phyloP scores from a whole-genome alignment of 2,888 invertebrate species.

The Sceliomorpha sp. region DNA sequence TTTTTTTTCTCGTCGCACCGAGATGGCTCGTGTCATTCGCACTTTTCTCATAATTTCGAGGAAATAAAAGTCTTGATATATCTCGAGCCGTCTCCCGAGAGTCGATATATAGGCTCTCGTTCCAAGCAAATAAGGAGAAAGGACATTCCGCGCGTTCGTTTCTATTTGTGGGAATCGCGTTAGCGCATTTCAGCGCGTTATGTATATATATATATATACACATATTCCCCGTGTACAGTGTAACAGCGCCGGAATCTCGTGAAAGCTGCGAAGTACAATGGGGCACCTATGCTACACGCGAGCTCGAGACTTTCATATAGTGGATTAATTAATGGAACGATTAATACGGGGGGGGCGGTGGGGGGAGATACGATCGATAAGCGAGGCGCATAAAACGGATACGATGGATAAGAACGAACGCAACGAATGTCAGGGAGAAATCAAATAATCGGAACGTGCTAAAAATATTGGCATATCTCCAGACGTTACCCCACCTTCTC shows the following conservation, averaged over 20 bases:
- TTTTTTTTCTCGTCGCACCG: background rate
- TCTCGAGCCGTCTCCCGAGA: slow-evolving; percentile 6
- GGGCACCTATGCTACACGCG: slow-evolving; percentile 1
- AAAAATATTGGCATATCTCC: too few relatives aligned
- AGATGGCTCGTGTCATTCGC: slow-evolving; percentile 16
- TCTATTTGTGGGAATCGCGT: slow-evolving; percentile 18
- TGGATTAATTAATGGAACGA: slow-evolving; percentile 3
- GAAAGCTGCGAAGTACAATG: slow-evolving; percentile 16
- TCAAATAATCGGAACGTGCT: too few relatives aligned
- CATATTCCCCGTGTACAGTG: slow-evolving; percentile 2
- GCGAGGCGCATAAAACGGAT: background rate
- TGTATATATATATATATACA: background rate
- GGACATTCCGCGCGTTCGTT: slow-evolving; percentile 17
- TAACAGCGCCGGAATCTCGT: slow-evolving; percentile 2
- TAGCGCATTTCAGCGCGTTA: slow-evolving; percentile 8
- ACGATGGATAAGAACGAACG: background rate
- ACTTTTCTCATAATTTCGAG: slow-evolving; percentile 11
- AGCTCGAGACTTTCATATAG: background rate
- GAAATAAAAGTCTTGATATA: slow-evolving; percentile 5
- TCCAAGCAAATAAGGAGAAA: slow-evolving; percentile 12
- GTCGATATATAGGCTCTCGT: background rate
- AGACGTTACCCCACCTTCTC: too few relatives aligned
- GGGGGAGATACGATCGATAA: background rate
- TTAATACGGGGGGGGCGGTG: too few relatives aligned
- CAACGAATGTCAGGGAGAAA: slow-evolving; percentile 3